Evolutionary conservation across 2,797 vertebrate species (phyloP).

Genomic region (Poecilia wingei): DNA sequence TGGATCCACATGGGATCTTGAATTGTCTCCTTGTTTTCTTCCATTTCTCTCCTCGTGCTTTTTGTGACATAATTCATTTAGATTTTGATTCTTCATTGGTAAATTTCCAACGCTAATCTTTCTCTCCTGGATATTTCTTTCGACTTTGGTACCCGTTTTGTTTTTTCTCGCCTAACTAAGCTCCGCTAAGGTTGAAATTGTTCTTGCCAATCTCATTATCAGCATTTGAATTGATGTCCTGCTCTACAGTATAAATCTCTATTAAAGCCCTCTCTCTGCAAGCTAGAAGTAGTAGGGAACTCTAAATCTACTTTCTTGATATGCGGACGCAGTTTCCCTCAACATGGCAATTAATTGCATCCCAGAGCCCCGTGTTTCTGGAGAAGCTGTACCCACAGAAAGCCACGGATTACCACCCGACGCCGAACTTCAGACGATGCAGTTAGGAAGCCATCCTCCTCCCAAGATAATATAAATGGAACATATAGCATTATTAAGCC

Average conservation of each 20-base stretch:
- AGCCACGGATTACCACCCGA: slow-evolving; percentile 73
- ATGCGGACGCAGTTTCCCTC: slow-evolving; percentile 80
- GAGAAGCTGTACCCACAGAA: slow-evolving; percentile 74
- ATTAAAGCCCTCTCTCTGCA: slow-evolving; percentile 81
- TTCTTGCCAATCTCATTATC: slow-evolving; percentile 89
- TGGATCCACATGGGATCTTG: slow-evolving; percentile 66
- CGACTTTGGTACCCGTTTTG: slow-evolving; percentile 77
- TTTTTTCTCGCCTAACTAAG: slow-evolving; percentile 71
- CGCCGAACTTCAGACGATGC: slow-evolving; percentile 69
- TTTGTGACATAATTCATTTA: slow-evolving; percentile 83
- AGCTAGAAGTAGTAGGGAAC: slow-evolving; percentile 74
- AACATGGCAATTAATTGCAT: slow-evolving; percentile 84
- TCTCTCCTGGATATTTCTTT: slow-evolving; percentile 88
- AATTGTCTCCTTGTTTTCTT: slow-evolving; percentile 35
- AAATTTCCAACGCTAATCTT: slow-evolving; percentile 85
- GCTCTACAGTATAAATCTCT: slow-evolving; percentile 86
- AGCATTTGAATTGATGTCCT: slow-evolving; percentile 83
- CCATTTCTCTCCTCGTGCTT: slow-evolving; percentile 46
- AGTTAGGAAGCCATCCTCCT: slow-evolving; percentile 58
- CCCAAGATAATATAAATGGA: slow-evolving; percentile 46
- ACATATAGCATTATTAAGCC: slow-evolving; percentile 32
- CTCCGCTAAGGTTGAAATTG: slow-evolving; percentile 86
- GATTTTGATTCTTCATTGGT: slow-evolving; percentile 78
- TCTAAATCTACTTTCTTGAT: slow-evolving; percentile 83
- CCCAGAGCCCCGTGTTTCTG: slow-evolving; percentile 80